phyloP scores from a whole-genome alignment of 2,888 invertebrate genomes.

The Tiphia femorata region DNA sequence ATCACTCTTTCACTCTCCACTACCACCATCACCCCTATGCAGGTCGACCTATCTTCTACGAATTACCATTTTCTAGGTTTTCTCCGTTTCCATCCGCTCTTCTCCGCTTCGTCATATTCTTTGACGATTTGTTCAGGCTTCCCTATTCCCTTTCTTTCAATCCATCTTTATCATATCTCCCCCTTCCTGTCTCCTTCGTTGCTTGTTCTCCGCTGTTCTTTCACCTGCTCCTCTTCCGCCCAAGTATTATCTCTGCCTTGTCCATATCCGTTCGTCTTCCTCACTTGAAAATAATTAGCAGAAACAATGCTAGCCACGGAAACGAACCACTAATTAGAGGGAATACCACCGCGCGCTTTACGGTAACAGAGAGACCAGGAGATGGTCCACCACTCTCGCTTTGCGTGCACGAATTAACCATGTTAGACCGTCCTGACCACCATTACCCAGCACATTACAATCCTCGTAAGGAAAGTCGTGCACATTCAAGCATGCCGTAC shows the following conservation, averaged over 20 bases:
- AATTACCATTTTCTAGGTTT: too few species aligned
- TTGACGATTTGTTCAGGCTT: background rate
- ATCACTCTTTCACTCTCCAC: too few species aligned
- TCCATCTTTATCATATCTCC: background rate
- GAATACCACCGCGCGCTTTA: slow-evolving; percentile 13
- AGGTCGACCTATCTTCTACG: too few species aligned
- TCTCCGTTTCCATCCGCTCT: background rate
- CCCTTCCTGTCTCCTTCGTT: background rate
- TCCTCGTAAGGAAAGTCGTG: too few species aligned
- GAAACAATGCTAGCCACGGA: slow-evolving; percentile 26
- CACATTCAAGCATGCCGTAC: too few species aligned
- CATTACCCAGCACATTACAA: too few species aligned
- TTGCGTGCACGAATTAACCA: slow-evolving; percentile 36
- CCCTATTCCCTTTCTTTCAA: background rate
- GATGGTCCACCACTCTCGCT: slow-evolving; percentile 17
- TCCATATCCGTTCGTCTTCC: background rate
- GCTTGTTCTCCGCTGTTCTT: slow-evolving; percentile 10
- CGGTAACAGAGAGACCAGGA: slow-evolving; percentile 1
- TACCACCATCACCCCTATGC: too few species aligned
- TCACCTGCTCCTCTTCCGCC: slow-evolving; percentile 6
- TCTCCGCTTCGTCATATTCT: background rate
- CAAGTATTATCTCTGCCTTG: background rate
- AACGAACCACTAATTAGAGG: slow-evolving; percentile 36
- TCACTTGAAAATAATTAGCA: slow-evolving; percentile 18
- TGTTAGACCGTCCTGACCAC: slow-evolving; percentile 10